Evolutionary conservation across 2,888 invertebrate genomes (phyloP).

Genomic region (Dryadula phaetusa): DNA sequence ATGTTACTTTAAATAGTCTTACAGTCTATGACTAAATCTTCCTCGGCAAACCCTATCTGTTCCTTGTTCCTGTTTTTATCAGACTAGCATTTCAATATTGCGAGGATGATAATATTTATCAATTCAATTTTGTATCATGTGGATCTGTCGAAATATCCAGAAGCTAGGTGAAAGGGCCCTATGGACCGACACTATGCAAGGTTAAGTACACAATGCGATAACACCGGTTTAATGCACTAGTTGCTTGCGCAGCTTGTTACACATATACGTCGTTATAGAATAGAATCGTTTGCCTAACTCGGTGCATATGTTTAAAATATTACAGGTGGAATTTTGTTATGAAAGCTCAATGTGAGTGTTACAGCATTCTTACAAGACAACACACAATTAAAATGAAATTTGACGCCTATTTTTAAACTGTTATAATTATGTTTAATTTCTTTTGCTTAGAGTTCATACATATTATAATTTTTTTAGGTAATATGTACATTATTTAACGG

Average conservation of each 20-base stretch:
- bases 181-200: constrained; percentile 44
- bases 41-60: too few species aligned
- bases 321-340: constrained; percentile 26
- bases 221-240: constrained; percentile 40
- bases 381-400: not conserved
- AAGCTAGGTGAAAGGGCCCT: constrained; percentile 50
- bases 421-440: not conserved
- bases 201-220: constrained; percentile 46
- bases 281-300: constrained; percentile 26
- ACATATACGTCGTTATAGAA: constrained; percentile 31
- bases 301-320: constrained; percentile 25
- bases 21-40: too few species aligned
- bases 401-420: not conserved
- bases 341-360: constrained; percentile 23
- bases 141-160: constrained; percentile 47
- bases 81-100: too few species aligned
- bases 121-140: constrained; percentile 8
- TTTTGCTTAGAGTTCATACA: not conserved
- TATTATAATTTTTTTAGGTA: too few species aligned
- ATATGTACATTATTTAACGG: too few species aligned
- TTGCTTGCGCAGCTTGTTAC: constrained; percentile 34
- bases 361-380: constrained; percentile 9
- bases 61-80: too few species aligned
- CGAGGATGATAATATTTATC: not conserved
- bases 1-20: not conserved